A percentile compares a stretch with the other conserved stretches of the same genome.
These are phyloP conservation scores for Trissolcus brochymenae DNA, from an alignment of 2,888 invertebrate species.

Conservation along the genomic window DNA sequence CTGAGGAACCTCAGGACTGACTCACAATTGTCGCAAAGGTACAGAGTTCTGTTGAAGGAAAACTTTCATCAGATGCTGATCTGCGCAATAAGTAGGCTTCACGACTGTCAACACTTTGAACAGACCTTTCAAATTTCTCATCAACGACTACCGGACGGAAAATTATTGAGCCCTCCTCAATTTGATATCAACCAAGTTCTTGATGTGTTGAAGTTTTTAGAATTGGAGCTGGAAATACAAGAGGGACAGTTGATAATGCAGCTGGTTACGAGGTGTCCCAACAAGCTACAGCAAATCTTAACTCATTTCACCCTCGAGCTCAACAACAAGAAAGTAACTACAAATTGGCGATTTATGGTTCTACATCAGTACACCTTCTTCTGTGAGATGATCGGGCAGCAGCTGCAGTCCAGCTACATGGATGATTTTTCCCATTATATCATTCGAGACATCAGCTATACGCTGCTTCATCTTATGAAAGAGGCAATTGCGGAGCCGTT, in stretches of 20 bases:
- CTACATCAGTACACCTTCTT: conserved; percentile 80
- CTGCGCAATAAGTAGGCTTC: conserved; percentile 68
- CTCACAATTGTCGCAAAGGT: conserved; percentile 63
- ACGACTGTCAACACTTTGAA: conserved; percentile 76
- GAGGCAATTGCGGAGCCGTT: conserved; percentile 66
- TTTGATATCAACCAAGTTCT: conserved; percentile 75
- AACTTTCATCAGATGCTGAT: conserved; percentile 71
- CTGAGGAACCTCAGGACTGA: conserved; percentile 60
- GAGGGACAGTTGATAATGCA: conserved; percentile 55
- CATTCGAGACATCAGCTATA: conserved; percentile 79
- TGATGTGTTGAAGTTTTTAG: conserved; percentile 77
- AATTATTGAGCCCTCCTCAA: conserved; percentile 16
- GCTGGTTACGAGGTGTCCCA: conserved; percentile 73
- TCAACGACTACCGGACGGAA: conserved; percentile 63
- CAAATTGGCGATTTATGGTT: conserved; percentile 74
- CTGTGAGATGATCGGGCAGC: conserved; percentile 75
- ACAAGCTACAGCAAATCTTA: conserved; percentile 79
- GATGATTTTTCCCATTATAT: conserved; percentile 78
- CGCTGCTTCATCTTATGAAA: conserved; percentile 78
- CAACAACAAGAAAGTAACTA: conserved; percentile 74
- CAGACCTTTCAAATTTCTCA: conserved; percentile 73
- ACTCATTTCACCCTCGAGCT: conserved; percentile 78
- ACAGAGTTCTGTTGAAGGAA: conserved; percentile 65
- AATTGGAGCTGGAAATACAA: conserved; percentile 74
- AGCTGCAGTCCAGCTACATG: conserved; percentile 69